Percentiles rank a stretch among this genome's conserved stretches.
Conservation (phyloP, 2,797 vertebrate species). For the Lepilemur septentrionalis region DNA sequence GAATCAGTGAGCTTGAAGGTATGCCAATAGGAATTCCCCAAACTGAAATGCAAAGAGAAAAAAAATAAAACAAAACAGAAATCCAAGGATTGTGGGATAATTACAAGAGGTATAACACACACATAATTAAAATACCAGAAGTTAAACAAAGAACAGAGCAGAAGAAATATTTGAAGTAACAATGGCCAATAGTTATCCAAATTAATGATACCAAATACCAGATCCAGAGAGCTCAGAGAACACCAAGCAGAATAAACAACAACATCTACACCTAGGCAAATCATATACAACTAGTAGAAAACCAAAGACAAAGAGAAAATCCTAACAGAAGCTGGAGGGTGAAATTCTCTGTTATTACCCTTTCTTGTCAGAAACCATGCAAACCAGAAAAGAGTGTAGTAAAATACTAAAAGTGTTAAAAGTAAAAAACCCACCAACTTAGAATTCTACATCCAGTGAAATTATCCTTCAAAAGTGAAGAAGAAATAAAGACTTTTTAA, state of each 20-base stretch:
- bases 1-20: background rate
- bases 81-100: background rate
- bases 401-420: background rate
- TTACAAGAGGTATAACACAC: background rate
- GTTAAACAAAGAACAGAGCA: background rate
- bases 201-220: background rate
- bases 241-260: background rate
- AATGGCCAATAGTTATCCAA: background rate
- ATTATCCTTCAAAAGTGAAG: background rate
- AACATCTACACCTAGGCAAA: background rate
- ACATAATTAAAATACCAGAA: background rate
- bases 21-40: background rate
- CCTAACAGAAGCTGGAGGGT: background rate
- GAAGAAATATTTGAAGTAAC: background rate
- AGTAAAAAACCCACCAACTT: background rate
- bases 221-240: background rate
- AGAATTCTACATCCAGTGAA: background rate
- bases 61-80: background rate
- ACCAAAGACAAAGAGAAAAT: background rate
- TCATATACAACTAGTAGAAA: background rate
- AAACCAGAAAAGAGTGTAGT: background rate
- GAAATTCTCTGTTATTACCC: too few relatives aligned
- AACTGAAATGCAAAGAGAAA: background rate
- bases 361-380: background rate
- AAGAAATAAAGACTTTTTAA: background rate